These are phyloP conservation scores for Aythya baeri DNA, from an alignment of 2,113 vertebrate species.

Conservation along the genomic window DNA sequence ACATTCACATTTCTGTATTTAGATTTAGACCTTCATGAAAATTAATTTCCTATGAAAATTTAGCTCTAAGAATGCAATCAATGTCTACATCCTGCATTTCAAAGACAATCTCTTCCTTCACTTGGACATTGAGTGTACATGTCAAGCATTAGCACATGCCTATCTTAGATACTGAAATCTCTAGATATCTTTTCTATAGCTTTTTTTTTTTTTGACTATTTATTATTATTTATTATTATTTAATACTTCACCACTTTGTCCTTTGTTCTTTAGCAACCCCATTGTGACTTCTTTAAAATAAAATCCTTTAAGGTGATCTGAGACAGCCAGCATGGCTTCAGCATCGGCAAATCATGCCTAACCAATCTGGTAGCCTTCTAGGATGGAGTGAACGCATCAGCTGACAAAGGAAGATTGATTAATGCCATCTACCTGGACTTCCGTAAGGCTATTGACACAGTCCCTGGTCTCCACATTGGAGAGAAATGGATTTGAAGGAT, in stretches of 20 bases:
- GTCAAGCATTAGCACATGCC: not conserved
- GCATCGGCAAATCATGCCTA: no score
- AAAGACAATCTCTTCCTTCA: not conserved
- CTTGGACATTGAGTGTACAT: not conserved
- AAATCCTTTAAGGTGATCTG: accelerated
- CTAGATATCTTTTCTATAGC: accelerated
- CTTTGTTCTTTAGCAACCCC: not conserved
- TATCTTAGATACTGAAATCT: not conserved
- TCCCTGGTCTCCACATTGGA: no score
- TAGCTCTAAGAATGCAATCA: not conserved
- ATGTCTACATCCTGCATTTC: not conserved
- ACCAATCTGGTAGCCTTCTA: no score
- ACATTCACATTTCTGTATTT: not conserved
- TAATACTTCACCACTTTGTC: not conserved
- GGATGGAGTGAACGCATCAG: no score
- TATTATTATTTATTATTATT: not conserved
- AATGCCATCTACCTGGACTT: no score
- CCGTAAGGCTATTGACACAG: no score
- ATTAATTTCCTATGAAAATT: not conserved
- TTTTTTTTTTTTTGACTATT: not conserved
- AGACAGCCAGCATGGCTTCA: no score
- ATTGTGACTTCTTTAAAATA: not conserved
- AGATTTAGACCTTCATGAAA: not conserved
- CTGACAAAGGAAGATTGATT: no score
- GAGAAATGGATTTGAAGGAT: no score